phyloP scores from a whole-genome alignment of 2,888 invertebrate genomes.

The Agrochola macilenta region DNA sequence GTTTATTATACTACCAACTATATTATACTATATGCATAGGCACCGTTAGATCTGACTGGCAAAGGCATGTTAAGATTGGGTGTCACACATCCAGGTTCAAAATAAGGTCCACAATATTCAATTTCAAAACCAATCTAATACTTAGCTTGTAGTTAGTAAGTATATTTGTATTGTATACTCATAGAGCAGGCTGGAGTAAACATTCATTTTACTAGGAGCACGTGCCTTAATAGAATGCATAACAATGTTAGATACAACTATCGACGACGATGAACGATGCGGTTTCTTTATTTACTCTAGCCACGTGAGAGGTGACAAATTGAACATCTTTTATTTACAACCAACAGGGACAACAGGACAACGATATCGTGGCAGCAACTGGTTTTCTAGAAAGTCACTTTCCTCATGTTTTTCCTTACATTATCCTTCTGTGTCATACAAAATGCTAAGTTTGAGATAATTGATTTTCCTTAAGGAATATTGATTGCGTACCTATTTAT shows the following conservation, averaged over 20 bases:
- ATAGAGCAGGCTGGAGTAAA: not conserved
- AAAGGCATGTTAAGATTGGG: too few relatives aligned
- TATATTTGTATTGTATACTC: not conserved
- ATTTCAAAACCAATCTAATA: not conserved
- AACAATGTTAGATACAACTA: not conserved
- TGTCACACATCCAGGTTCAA: too few relatives aligned
- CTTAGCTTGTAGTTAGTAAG: not conserved
- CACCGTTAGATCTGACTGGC: too few relatives aligned
- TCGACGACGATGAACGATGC: not conserved
- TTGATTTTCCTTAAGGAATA: not conserved
- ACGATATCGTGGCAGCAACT: not conserved
- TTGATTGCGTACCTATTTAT: not conserved
- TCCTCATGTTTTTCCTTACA: slow-evolving; percentile 21
- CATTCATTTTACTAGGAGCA: slow-evolving; percentile 9
- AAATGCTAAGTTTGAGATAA: not conserved
- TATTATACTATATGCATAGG: too few relatives aligned
- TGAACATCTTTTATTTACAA: slow-evolving; percentile 14
- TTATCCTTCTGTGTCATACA: not conserved
- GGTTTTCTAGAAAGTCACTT: slow-evolving; percentile 21
- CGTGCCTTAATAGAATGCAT: slow-evolving; percentile 7
- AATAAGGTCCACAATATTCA: not conserved
- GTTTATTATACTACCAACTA: too few relatives aligned
- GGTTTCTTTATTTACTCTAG: not conserved
- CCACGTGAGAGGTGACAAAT: slow-evolving; percentile 14
- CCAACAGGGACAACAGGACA: not conserved